Evolutionary conservation across 2,888 invertebrate genomes (phyloP), one percentile per base, ranked within the genome.

Genomic region (Hydrotaea cyrtoneurina): DNA sequence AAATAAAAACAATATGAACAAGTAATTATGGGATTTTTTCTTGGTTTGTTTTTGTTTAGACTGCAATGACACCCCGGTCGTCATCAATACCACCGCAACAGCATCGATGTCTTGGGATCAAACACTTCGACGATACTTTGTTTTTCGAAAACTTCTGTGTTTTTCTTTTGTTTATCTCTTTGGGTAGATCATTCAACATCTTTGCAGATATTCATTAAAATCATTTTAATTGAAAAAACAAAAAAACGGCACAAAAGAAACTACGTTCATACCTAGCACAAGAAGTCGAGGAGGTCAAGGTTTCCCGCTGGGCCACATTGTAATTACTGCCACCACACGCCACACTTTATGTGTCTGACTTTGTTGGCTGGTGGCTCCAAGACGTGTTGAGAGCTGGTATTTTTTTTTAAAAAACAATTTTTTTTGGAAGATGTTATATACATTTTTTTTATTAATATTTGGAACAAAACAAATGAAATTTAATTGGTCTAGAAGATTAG

Each of bases 251-350:
- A 26, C 31, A n/a, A 59, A 23, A 26, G 57, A 57, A 57, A 21
- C 19, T 23, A 21, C 19, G n/a, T 8, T n/a, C 2, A 50, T 76
- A 17, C 17, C 3, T 10, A 3, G 11, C 7, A 7, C 39, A 31
- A 66, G 23, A 55, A 74, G 69, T 46, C 31, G 15, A 62, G 78
- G 36, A 76, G 82, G 79, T 83, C 82, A 83, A 76, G 79, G 82
- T 76, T 83, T 79, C 72, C 55, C 50, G 72, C 55, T 76, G 76
- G 13, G 72, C 62, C 71, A 64, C 36, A 2, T 64, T 36, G 26
- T 72, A 72, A 83, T 75, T 71, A 53, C 43, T 72, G 43, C 11
- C 26, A 26, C 15, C 26, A 15, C 10, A 4, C 7, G 50, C n/a
- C 50, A 36, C 82, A 76, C 62, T 81, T 69, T 66, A 66, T 62